These are phyloP conservation scores for Therioaphis trifolii DNA, from an alignment of 2,888 invertebrate species.

Conservation along the genomic window DNA sequence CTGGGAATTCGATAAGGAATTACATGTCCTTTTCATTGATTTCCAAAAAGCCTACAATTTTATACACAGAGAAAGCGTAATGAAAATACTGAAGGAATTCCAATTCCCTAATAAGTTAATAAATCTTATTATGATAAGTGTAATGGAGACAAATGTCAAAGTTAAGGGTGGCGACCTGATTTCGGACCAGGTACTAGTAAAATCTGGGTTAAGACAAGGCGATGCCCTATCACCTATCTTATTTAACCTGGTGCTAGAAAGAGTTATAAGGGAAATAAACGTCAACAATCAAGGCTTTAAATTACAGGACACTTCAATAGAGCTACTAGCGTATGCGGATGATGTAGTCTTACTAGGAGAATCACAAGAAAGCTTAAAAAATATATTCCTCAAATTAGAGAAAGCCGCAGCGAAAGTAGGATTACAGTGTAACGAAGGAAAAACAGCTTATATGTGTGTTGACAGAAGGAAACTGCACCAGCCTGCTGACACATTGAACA, in stretches of 20 bases:
- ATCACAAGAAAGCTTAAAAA: neutral
- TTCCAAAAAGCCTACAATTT: neutral
- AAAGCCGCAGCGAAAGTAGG: neutral
- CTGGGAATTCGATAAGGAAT: neutral
- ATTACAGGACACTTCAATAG: slow-evolving; percentile 8
- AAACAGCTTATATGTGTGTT: neutral
- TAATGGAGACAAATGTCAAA: too few relatives aligned
- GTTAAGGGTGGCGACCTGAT: too few relatives aligned
- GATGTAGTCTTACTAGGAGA: neutral
- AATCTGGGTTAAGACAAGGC: neutral
- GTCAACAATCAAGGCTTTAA: neutral
- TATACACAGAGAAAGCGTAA: neutral
- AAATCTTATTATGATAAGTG: neutral
- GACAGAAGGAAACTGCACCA: neutral
- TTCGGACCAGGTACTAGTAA: too few relatives aligned
- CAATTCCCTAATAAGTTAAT: too few relatives aligned
- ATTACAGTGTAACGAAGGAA: slow-evolving; percentile 3
- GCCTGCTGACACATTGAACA: neutral
- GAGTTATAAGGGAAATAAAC: neutral
- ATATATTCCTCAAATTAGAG: neutral
- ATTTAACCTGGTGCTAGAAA: slow-evolving; percentile 10
- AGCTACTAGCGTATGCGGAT: slow-evolving; percentile 1
- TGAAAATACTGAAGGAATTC: neutral
- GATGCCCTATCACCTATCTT: slow-evolving; percentile 3
- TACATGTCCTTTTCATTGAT: neutral